Evolutionary conservation across 2,797 vertebrate genomes (phyloP).

Genomic region (Labeo calbasu): DNA sequence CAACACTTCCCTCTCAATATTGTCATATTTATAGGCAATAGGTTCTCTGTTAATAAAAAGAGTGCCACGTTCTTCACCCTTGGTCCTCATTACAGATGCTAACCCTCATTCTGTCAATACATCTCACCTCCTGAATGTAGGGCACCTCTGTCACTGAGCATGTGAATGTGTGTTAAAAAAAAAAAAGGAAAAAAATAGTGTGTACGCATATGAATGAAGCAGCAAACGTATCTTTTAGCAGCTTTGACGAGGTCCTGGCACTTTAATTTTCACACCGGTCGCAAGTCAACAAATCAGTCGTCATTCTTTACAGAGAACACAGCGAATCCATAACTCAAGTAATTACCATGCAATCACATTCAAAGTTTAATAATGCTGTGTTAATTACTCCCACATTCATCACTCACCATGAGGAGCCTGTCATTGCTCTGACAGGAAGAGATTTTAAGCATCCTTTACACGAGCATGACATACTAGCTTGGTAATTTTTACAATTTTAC

Average conservation of each 20-base stretch:
- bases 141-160: conserved; percentile 10
- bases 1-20: not conserved
- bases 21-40: not conserved
- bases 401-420: not conserved
- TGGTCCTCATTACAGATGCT: not conserved
- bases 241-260: conserved; percentile 1
- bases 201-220: not conserved
- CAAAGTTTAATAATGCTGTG: conserved; percentile 22
- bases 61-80: not conserved
- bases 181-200: not conserved
- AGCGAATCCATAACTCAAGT: conserved; percentile 25
- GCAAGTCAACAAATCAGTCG: not conserved
- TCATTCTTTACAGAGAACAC: not conserved
- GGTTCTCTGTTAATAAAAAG: not conserved
- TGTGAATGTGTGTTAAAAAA: not conserved
- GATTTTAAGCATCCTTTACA: not conserved
- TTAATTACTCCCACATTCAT: conserved; percentile 33
- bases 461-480: not conserved
- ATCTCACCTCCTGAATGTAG: conserved; percentile 34
- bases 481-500: too few species aligned
- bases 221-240: conserved; percentile 6
- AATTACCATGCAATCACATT: conserved; percentile 40
- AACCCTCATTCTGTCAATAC: conserved; percentile 46
- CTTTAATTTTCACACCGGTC: conserved; percentile 10
- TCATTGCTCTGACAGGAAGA: not conserved